These are phyloP conservation scores for Caerostris extrusa DNA, from an alignment of 1,140 invertebrate species.

Conservation along the genomic window DNA sequence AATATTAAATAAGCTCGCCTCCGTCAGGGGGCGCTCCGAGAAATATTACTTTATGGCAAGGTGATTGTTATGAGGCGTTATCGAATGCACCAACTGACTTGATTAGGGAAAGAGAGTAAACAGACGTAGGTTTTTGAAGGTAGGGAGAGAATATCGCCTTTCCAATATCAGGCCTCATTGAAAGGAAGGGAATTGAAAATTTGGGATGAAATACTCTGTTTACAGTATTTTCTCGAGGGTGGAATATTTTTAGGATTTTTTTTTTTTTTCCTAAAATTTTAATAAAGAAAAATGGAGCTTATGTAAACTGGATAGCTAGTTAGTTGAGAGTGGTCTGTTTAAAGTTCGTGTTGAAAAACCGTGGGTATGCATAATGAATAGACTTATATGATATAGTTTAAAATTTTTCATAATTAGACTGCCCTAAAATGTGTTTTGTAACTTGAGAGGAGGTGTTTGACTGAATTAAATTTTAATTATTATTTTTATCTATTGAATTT, in stretches of 20 bases:
- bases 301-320: neutral
- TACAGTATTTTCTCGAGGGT: conserved; percentile 10
- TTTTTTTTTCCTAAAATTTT: neutral
- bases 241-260: neutral
- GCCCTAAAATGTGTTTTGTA: too few species aligned
- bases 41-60: conserved; percentile 54
- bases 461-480: too few species aligned
- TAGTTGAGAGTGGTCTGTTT: neutral
- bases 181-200: conserved; percentile 12
- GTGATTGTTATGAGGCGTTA: conserved; percentile 24
- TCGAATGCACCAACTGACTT: conserved; percentile 59
- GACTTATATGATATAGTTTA: too few species aligned
- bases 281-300: neutral
- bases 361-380: neutral
- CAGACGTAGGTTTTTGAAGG: neutral
- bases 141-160: neutral
- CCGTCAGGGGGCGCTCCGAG: conserved; percentile 4
- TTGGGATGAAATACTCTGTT: neutral
- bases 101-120: conserved; percentile 42
- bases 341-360: neutral
- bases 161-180: neutral
- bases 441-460: too few species aligned
- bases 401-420: too few species aligned
- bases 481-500: too few species aligned
- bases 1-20: conserved; percentile 57